These are phyloP conservation scores for Trachemys scripta DNA, from an alignment of 2,113 vertebrate genomes.

Conservation along the genomic window DNA sequence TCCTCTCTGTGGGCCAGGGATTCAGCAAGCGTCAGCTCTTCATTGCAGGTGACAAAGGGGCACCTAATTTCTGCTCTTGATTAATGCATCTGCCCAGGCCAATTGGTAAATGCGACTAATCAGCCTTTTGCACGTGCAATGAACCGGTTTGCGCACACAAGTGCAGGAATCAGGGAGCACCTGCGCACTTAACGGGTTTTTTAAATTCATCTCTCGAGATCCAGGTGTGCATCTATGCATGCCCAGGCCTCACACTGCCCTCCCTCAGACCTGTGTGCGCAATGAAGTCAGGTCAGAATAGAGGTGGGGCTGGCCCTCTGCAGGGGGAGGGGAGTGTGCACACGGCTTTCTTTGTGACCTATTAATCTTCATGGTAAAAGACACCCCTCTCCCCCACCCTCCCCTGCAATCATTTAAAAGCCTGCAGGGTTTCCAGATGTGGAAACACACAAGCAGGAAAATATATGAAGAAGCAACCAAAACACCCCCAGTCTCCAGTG, in stretches of 20 bases:
- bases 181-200: not conserved
- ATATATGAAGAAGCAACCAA: not conserved
- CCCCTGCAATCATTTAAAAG: not conserved
- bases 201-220: not conserved
- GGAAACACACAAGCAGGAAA: not conserved
- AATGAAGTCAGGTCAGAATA: no score
- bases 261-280: not conserved
- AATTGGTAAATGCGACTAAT: not conserved
- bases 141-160: not conserved
- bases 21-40: not conserved
- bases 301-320: not conserved
- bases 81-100: not conserved
- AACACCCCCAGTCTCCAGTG: no score
- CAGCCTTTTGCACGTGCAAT: not conserved
- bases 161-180: not conserved
- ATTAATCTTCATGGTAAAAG: not conserved
- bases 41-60: no score
- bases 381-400: not conserved
- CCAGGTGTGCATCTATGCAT: not conserved
- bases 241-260: not conserved
- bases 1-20: not conserved
- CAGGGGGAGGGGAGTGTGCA: no score
- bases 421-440: not conserved
- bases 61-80: not conserved
- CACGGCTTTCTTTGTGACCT: not conserved